A percentile compares a stretch with the other conserved stretches of the same genome.
These are phyloP conservation scores for Myathropa florea DNA, from an alignment of 2,888 invertebrate genomes.

Conservation along the genomic window DNA sequence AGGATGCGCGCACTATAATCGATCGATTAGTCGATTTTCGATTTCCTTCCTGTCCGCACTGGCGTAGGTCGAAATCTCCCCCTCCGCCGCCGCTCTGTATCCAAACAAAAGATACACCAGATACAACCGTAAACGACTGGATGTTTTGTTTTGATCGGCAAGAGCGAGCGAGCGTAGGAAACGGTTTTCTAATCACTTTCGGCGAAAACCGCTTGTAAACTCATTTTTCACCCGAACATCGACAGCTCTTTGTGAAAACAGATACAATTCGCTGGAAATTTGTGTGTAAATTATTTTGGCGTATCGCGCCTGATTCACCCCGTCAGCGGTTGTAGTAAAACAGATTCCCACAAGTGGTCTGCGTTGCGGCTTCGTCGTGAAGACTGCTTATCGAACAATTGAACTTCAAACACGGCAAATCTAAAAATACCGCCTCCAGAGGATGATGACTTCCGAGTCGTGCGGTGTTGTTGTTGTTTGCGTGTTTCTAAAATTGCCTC, in stretches of 20 bases:
- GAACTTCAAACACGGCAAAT: neutral
- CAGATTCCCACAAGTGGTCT: neutral
- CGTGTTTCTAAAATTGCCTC: neutral
- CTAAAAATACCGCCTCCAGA: conserved; percentile 31
- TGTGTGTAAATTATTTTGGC: neutral
- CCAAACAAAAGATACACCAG: no score
- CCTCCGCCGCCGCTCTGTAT: no score
- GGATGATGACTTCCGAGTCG: conserved; percentile 28
- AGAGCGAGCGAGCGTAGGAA: neutral
- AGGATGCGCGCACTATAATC: neutral
- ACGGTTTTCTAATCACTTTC: neutral
- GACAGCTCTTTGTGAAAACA: neutral
- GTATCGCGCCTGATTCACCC: neutral
- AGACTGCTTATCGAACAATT: neutral
- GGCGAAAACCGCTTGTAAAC: neutral
- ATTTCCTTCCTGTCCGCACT: neutral
- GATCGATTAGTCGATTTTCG: neutral
- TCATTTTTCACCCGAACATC: neutral
- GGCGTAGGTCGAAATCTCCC: no score
- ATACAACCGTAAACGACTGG: neutral
- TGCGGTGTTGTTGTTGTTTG: neutral
- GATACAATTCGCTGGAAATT: neutral
- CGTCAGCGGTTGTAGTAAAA: neutral
- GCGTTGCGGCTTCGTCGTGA: neutral
- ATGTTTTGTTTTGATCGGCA: neutral